Base-by-base conservation (phyloP, 2,113 vertebrate species). In the Rhadina sibilatrix region DNA sequence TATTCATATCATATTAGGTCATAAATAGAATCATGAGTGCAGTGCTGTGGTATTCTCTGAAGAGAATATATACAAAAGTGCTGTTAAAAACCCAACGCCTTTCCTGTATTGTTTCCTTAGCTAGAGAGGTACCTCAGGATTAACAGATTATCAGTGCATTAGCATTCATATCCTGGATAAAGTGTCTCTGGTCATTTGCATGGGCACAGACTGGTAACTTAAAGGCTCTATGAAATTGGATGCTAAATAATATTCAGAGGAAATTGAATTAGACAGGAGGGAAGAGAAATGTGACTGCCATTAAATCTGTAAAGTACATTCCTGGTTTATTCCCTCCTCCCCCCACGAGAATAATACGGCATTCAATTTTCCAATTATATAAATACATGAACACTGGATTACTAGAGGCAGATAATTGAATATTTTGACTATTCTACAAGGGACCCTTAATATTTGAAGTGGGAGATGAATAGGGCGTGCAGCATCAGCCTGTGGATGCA, bases 311-410 rank as follows among this genome's bases (percentile, higher is more conserved):
- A 17, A 71, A 94, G 59, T 31, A 28, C 18, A 40, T 63, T 37
- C 33, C 28, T 74, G 47, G 54, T 83, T 71, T 50, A 50, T 57
- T 57, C 40, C 76, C 53, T 33, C n/a, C 74, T 33, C 19, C 44
- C 35, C 15, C n/a, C 44, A 18, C 35, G 15, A 72, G 53, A 71
- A 65, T 47, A 65, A 57, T 28, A 47, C 2, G n/a, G 50, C 85
- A 74, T 19, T 33, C 87, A 64, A 19, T 94, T 97, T 97, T 96
- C 95, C 80, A 94, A 52, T 94, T 92, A 70, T 4, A 92, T 38
- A 87, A 94, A 94, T 78, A 93, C 63, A 86, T 33, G 65, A 95
- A 91, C 91, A 83, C 95, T 65, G 47, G 80, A 82, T 94, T 86
- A 85, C 66, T 49, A 71, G 91, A 86, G 66, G 59, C 47, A 95